A percentile compares a stretch with the other conserved stretches of the same genome.
Evolutionary conservation across 2,113 vertebrate genomes (phyloP).

Genomic region (Tragulus kanchil): DNA sequence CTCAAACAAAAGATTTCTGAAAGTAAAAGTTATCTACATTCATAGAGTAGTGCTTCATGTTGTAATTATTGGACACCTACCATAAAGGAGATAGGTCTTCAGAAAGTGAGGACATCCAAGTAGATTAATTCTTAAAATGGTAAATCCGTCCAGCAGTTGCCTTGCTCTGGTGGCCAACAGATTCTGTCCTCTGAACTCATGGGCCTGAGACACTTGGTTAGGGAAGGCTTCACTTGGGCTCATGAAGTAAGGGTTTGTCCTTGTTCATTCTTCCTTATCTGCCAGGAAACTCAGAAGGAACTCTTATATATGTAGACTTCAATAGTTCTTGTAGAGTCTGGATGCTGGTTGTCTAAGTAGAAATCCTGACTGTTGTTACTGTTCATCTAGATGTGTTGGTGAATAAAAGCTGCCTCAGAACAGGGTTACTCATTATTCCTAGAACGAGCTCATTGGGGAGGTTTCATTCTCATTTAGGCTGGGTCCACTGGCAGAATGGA

Average conservation of each 20-base stretch:
- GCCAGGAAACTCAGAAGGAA: background rate
- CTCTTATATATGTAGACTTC: background rate
- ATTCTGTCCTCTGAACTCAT: background rate
- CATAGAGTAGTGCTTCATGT: background rate
- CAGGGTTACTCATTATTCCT: background rate
- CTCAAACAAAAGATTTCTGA: conserved; percentile 12
- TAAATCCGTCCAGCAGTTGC: background rate
- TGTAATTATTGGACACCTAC: background rate
- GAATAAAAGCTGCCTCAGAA: background rate
- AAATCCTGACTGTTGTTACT: background rate
- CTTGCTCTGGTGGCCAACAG: background rate
- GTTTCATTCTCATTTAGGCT: background rate
- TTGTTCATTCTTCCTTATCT: background rate
- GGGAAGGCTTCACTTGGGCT: background rate
- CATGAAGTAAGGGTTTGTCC: background rate
- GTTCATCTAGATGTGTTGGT: background rate
- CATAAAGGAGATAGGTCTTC: background rate
- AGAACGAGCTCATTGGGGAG: background rate
- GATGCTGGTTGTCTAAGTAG: background rate
- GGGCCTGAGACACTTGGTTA: background rate
- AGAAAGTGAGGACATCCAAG: background rate
- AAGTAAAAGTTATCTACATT: background rate
- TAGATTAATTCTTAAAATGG: background rate
- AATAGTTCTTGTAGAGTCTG: background rate
- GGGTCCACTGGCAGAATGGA: conserved; percentile 4